Evolutionary conservation across 2,113 vertebrate genomes (phyloP).

Genomic region (Crotalus viridis): DNA sequence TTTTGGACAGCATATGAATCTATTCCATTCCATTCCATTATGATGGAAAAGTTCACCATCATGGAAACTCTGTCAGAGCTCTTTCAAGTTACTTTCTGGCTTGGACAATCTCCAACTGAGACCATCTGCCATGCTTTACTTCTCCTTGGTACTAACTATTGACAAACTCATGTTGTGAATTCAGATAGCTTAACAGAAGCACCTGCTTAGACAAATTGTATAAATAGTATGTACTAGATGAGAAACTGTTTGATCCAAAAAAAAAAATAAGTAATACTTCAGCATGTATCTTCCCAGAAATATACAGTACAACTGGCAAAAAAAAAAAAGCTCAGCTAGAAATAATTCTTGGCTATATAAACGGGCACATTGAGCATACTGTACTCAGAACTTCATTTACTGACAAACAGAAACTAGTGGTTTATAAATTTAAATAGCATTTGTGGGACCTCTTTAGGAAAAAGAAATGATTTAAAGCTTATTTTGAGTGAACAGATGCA

Average conservation of each 20-base stretch:
- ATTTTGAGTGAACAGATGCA: not conserved
- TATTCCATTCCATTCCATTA: not conserved
- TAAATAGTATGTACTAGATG: not conserved
- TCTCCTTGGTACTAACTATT: not conserved
- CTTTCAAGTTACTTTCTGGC: not conserved
- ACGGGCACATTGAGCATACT: not conserved
- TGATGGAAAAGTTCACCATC: not conserved
- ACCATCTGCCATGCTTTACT: not conserved
- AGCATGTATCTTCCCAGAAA: not conserved
- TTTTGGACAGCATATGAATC: not conserved
- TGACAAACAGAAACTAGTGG: not conserved
- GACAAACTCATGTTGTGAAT: not conserved
- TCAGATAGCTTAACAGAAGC: not conserved
- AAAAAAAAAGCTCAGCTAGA: not conserved
- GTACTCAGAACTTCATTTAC: not conserved
- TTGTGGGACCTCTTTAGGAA: not conserved
- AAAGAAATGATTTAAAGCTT: not conserved
- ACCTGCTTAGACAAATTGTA: not conserved
- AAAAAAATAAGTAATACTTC: not conserved
- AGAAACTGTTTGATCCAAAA: not conserved
- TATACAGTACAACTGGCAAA: not conserved
- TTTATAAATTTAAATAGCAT: not conserved
- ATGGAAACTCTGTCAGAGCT: not conserved
- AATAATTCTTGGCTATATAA: not conserved
- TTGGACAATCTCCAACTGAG: not conserved